Conservation (phyloP, 2,113 vertebrate species). For the Hippocampus comes region DNA sequence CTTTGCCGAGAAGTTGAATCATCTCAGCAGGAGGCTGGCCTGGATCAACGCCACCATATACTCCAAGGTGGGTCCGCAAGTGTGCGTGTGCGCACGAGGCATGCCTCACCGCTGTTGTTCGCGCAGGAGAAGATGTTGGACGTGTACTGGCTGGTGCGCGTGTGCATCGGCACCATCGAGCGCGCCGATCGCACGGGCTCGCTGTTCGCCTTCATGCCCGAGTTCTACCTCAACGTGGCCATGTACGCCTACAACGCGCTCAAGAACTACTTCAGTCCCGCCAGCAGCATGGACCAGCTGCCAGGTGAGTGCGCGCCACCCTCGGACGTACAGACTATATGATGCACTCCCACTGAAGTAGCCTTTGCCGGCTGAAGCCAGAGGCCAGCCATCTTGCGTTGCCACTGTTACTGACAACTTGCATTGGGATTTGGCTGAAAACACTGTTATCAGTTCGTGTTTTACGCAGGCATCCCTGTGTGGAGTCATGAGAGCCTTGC, state of each 20-base stretch:
- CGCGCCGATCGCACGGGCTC: slow-evolving; percentile 84
- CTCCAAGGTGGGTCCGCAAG: slow-evolving; percentile 73
- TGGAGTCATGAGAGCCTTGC: too few species aligned
- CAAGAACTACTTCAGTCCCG: slow-evolving; percentile 96
- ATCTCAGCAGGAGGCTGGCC: slow-evolving; percentile 90
- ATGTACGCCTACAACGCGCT: slow-evolving; percentile 98
- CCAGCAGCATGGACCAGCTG: slow-evolving; percentile 88
- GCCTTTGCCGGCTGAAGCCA: too few species aligned
- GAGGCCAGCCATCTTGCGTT: too few species aligned
- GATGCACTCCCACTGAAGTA: too few species aligned
- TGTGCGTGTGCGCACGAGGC: not conserved
- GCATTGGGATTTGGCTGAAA: too few species aligned
- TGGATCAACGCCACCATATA: slow-evolving; percentile 99
- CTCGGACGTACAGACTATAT: too few species aligned
- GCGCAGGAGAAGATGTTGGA: slow-evolving; percentile 96
- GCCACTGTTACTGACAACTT: too few species aligned
- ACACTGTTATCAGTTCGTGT: too few species aligned
- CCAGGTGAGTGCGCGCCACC: not conserved
- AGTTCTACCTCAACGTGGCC: slow-evolving; percentile 97
- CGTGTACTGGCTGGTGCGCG: slow-evolving; percentile 90
- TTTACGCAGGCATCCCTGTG: too few species aligned
- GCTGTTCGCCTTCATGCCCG: slow-evolving; percentile 88
- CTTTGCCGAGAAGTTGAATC: slow-evolving; percentile 94
- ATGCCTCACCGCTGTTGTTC: not conserved
- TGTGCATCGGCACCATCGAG: slow-evolving; percentile 88